phyloP scores from a whole-genome alignment of 2,113 vertebrate genomes.

The Picathartes gymnocephalus region DNA sequence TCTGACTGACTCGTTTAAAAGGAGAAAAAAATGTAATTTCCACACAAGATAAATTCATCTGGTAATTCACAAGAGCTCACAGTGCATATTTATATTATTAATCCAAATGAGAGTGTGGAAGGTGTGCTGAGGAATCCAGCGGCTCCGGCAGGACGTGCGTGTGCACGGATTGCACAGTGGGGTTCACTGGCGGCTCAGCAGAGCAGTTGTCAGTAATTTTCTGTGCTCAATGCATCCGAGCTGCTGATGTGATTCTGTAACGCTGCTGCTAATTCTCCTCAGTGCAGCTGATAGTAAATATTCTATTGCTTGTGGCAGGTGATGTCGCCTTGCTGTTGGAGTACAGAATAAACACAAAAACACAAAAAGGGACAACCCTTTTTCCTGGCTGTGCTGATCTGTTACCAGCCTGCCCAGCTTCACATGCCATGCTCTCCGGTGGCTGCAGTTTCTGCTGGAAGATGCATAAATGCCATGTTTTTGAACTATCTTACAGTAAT shows the following conservation, averaged over 20 bases:
- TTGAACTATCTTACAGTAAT: background rate
- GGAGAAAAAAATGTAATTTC: slow-evolving; percentile 45
- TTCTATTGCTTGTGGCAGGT: slow-evolving; percentile 10
- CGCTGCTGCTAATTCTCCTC: slow-evolving; percentile 14
- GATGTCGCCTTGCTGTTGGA: background rate
- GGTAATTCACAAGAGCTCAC: slow-evolving; percentile 6
- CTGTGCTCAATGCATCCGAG: background rate
- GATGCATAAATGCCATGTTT: background rate
- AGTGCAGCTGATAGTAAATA: slow-evolving; percentile 45
- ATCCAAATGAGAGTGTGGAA: background rate
- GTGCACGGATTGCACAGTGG: background rate
- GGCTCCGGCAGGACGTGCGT: background rate
- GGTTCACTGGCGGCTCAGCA: background rate
- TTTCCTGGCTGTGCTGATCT: background rate
- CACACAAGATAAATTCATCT: background rate
- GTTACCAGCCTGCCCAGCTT: background rate
- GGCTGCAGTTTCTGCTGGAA: background rate
- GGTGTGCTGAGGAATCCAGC: background rate
- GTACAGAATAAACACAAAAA: background rate
- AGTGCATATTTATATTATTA: background rate
- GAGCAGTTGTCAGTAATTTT: slow-evolving; percentile 33
- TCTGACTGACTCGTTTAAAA: slow-evolving; percentile 15
- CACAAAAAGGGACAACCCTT: background rate
- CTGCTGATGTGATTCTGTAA: background rate
- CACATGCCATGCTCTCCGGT: background rate